Percentiles rank a stretch among this genome's conserved stretches.
These are phyloP conservation scores for Leiothrix lutea DNA, from an alignment of 2,113 vertebrate genomes.

Conservation along the genomic window DNA sequence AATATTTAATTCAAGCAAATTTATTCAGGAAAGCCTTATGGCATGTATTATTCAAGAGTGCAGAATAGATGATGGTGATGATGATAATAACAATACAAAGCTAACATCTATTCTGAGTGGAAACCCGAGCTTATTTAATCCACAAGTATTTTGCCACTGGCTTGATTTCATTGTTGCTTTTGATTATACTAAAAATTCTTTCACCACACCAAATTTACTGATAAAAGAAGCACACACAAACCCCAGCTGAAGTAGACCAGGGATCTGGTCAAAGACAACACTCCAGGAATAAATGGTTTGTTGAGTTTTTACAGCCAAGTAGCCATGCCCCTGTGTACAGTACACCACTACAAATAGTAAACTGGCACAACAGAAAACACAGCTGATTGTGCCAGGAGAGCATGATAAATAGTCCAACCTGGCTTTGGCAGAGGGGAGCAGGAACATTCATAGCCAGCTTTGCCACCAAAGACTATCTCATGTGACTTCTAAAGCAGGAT, in stretches of 20 bases:
- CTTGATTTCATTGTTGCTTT: slow-evolving; percentile 5
- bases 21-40: background rate
- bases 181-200: background rate
- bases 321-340: background rate
- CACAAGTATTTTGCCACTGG: background rate
- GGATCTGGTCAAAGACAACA: background rate
- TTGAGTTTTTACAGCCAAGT: background rate
- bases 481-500: background rate
- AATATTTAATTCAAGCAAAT: background rate
- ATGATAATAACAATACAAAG: background rate
- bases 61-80: background rate
- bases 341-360: background rate
- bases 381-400: background rate
- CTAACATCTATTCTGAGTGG: background rate
- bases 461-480: background rate
- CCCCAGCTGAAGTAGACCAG: background rate
- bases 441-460: background rate
- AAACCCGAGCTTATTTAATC: background rate
- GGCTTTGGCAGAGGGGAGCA: background rate
- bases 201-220: background rate
- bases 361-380: background rate
- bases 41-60: slow-evolving; percentile 23
- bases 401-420: background rate
- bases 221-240: background rate
- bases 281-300: background rate